Evolutionary conservation across 1,140 invertebrate species (phyloP).

Genomic region (Calliphora vicina): DNA sequence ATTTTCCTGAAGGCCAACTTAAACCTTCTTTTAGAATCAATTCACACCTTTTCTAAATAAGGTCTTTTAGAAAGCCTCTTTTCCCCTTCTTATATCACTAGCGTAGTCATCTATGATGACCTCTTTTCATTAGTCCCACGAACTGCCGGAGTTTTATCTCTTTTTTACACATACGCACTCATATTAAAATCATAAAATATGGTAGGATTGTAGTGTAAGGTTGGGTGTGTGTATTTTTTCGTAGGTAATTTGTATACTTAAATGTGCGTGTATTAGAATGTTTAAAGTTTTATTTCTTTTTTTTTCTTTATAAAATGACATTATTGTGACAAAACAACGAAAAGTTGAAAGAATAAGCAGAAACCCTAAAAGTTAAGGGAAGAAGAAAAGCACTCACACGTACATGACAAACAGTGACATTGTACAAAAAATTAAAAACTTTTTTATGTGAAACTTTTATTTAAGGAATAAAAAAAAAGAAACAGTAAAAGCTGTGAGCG

Average conservation of each 20-base stretch:
- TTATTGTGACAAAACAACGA: neutral
- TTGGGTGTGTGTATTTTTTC: too few relatives aligned
- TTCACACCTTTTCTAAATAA: too few relatives aligned
- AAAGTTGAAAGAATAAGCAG: neutral
- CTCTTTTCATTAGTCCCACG: too few relatives aligned
- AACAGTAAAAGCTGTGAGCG: too few relatives aligned
- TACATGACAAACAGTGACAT: neutral
- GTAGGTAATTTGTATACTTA: neutral
- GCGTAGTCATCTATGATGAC: too few relatives aligned
- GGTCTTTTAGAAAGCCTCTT: too few relatives aligned
- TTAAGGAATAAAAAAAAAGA: neutral
- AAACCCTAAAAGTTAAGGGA: too few relatives aligned
- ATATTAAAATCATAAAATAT: neutral
- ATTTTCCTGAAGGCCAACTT: too few relatives aligned
- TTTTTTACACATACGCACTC: neutral
- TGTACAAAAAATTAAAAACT: neutral
- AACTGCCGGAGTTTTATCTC: too few relatives aligned
- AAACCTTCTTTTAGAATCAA: too few relatives aligned
- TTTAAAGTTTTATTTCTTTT: neutral
- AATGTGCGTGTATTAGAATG: neutral
- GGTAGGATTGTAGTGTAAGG: neutral
- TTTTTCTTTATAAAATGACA: neutral
- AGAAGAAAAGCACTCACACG: too few relatives aligned
- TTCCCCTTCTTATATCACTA: too few relatives aligned
- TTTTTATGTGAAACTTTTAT: neutral